Conservation (phyloP, 2,797 vertebrate genomes). For the Gouania willdenowi region DNA sequence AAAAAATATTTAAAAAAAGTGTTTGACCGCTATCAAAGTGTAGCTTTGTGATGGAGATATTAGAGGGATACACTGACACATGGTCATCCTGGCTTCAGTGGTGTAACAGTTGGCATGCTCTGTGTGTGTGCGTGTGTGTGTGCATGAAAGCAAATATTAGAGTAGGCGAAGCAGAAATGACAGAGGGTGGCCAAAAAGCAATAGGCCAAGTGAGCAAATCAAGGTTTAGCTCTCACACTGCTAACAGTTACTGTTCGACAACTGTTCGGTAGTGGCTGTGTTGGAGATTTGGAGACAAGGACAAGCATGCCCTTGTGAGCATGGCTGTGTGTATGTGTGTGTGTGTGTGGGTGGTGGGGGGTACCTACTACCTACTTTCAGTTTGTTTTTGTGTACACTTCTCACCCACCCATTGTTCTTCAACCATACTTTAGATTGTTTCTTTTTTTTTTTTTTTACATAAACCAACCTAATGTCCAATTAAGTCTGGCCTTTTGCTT, state of each 20-base stretch:
- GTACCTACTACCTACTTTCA: too few species aligned
- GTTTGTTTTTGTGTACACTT: too few species aligned
- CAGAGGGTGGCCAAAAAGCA: constrained; percentile 50
- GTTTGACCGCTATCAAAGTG: constrained; percentile 35
- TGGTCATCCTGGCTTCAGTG: constrained; percentile 59
- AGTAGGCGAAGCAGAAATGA: constrained; percentile 27
- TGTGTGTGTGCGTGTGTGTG: constrained; percentile 29
- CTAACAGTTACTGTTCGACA: constrained; percentile 17
- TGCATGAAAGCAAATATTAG: constrained; percentile 6
- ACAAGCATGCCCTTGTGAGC: constrained; percentile 10
- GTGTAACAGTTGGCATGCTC: constrained; percentile 55
- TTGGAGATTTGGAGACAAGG: constrained; percentile 12
- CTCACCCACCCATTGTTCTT: too few species aligned
- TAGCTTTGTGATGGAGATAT: constrained; percentile 58
- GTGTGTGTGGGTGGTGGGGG: constrained; percentile 16
- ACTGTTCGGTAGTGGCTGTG: constrained; percentile 15
- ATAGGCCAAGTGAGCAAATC: constrained; percentile 49
- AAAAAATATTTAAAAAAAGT: constrained; percentile 21
- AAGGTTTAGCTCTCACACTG: constrained; percentile 34
- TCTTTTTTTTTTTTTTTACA: too few species aligned
- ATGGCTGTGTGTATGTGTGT: constrained; percentile 2
- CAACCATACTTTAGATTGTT: too few species aligned
- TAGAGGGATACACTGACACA: constrained; percentile 63
- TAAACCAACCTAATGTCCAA: too few species aligned
- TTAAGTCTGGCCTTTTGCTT: too few species aligned